These are phyloP conservation scores for Lanistes nyassanus DNA, from an alignment of 1,140 invertebrate genomes.

Conservation along the genomic window DNA sequence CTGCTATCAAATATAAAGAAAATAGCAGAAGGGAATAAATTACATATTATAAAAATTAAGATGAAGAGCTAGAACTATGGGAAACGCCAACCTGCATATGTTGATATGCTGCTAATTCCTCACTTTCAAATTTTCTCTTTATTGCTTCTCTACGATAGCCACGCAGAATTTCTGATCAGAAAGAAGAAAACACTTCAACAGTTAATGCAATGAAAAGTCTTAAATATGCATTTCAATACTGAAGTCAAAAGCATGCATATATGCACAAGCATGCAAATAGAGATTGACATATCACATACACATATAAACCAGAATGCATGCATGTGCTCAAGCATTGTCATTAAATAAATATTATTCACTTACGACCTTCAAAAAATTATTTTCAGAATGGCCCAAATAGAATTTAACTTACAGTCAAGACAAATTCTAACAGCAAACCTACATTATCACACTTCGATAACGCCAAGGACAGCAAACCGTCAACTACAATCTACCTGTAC, in stretches of 20 bases:
- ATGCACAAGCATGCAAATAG: no score
- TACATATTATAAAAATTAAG: no score
- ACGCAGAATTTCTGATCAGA: conserved; percentile 73
- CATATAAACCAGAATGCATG: background rate
- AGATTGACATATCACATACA: background rate
- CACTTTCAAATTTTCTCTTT: conserved; percentile 86
- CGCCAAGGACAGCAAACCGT: background rate
- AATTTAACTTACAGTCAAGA: no score
- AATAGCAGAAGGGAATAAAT: no score
- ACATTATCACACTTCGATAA: background rate
- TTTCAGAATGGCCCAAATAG: no score
- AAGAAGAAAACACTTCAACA: conserved; percentile 10
- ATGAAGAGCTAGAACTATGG: background rate
- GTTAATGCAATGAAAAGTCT: no score
- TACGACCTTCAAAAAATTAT: no score
- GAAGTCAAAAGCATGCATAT: no score
- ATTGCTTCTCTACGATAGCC: conserved; percentile 84
- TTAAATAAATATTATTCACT: no score
- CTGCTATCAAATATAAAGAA: no score
- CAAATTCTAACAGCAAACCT: no score
- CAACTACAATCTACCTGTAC: conserved; percentile 50
- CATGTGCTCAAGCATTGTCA: background rate
- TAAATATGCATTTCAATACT: background rate
- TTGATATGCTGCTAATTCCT: conserved; percentile 87
- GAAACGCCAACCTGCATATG: conserved; percentile 80